Base-by-base conservation (phyloP, 2,888 invertebrate species). In the Macroteleia sp. region DNA sequence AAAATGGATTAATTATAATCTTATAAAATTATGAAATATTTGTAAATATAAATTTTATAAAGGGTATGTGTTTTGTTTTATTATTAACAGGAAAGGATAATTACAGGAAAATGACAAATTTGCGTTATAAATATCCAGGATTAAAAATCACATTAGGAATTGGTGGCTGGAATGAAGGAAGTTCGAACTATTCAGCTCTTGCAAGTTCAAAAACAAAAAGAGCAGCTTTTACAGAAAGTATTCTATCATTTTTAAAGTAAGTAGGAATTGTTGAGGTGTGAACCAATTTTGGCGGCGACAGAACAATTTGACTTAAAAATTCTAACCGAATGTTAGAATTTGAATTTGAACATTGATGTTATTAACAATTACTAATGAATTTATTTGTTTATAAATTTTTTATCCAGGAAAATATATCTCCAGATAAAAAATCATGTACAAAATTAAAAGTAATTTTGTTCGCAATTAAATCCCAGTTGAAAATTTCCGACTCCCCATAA, bases 131-230 rank as follows among this genome's bases (percentile, higher is more conserved):
- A 9, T 94, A 95, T 90, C 95, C 96, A 0, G 95, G 95, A 83
- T 89, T 97, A 42, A 92, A 93, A 87, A 94, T 96, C 3, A 94
- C 95, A 1, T 89, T 97, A 9, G 97, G 97, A 0, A 96, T 98
- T 34, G 97, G 97, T 0, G 97, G 97, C 0, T 97, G 97, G 97
- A 97, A 97, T 89, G 97, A 97, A 88, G 97, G 97, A 0, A 97
- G 97, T 0, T 88, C 92, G 3, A 94, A 95, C 82, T 96, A 94
- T 88, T 96, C 96, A 12, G 92, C 91, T 34, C 92, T 97, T 91
- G 96, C 95, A 0, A 93, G 94, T 1, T 94, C 93, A 50, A 92
- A 94, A 0, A 93, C 93, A 12, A 92, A 93, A 52, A 93, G 97
- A 50, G 92, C 92, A 1, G 92, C 91, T 48, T 97, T 97, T 85